Percentiles rank a stretch among this genome's conserved stretches.
These are phyloP conservation scores for Pycnomerus fuliginosus DNA, from an alignment of 2,888 invertebrate genomes.

Conservation along the genomic window DNA sequence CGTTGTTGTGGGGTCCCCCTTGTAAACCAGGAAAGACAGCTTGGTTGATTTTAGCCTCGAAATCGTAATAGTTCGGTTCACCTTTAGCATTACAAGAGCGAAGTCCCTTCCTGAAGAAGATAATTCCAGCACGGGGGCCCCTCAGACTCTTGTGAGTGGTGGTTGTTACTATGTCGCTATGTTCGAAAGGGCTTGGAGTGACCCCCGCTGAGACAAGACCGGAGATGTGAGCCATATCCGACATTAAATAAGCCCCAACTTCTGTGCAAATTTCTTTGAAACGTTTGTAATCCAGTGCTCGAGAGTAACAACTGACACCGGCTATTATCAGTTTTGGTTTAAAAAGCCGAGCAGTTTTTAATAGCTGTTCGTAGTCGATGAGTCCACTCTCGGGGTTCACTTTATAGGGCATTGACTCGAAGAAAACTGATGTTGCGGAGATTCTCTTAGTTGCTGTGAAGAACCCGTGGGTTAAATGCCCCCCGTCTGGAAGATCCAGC, in stretches of 20 bases:
- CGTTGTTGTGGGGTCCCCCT: slow-evolving; percentile 94
- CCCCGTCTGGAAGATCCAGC: slow-evolving; percentile 94
- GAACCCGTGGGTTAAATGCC: slow-evolving; percentile 92
- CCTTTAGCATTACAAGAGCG: slow-evolving; percentile 78
- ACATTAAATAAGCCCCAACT: slow-evolving; percentile 82
- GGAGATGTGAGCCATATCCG: slow-evolving; percentile 96
- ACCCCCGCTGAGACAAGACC: slow-evolving; percentile 86
- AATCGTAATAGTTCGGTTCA: slow-evolving; percentile 80
- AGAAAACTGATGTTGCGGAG: slow-evolving; percentile 96
- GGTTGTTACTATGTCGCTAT: slow-evolving; percentile 89
- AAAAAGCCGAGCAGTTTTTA: slow-evolving; percentile 79
- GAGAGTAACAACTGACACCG: slow-evolving; percentile 91
- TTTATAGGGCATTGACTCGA: slow-evolving; percentile 98
- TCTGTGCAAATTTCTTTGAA: slow-evolving; percentile 84
- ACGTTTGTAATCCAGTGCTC: slow-evolving; percentile 86
- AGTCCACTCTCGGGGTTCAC: slow-evolving; percentile 73
- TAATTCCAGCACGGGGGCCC: slow-evolving; percentile 85
- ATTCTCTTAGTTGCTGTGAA: slow-evolving; percentile 88
- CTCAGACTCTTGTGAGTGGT: slow-evolving; percentile 94
- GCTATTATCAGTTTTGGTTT: slow-evolving; percentile 93
- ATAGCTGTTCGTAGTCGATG: slow-evolving; percentile 90
- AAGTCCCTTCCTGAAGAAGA: slow-evolving; percentile 91
- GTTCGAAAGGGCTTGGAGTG: slow-evolving; percentile 87
- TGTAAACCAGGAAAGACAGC: slow-evolving; percentile 93
- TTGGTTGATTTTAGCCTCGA: slow-evolving; percentile 84